Evolutionary conservation across 1,140 invertebrate species (phyloP).

Genomic region (Eurosta solidaginis): DNA sequence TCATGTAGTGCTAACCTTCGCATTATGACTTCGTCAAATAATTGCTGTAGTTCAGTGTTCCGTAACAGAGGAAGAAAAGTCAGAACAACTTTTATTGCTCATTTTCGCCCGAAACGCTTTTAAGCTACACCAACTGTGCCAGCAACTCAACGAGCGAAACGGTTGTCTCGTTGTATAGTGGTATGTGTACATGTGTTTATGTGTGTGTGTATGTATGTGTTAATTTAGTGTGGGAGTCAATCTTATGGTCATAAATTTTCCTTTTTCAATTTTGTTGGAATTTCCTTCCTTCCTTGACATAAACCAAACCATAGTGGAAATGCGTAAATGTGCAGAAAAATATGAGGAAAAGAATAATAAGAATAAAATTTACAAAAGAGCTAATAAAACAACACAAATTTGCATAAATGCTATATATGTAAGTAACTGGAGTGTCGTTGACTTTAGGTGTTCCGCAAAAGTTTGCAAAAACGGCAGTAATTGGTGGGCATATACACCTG

Average conservation of each 20-base stretch:
- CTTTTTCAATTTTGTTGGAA: background rate
- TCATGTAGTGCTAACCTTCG: too few relatives aligned
- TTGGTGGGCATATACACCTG: background rate
- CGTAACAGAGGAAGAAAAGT: too few relatives aligned
- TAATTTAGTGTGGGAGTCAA: background rate
- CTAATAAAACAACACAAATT: background rate
- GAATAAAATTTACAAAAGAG: background rate
- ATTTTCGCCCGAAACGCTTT: background rate
- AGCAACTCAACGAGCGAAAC: background rate
- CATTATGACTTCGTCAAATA: too few relatives aligned
- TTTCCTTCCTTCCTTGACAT: background rate
- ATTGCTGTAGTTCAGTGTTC: too few relatives aligned
- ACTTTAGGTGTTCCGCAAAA: background rate
- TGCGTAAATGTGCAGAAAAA: background rate
- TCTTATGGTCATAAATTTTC: background rate
- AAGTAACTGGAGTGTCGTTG: slow-evolving; percentile 5
- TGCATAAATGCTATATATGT: background rate
- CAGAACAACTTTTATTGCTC: too few relatives aligned
- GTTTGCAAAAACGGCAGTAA: background rate
- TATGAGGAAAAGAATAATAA: background rate
- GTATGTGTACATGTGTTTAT: too few relatives aligned
- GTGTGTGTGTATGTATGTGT: background rate
- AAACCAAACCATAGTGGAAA: background rate
- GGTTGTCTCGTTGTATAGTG: too few relatives aligned
- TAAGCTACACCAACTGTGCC: background rate